phyloP scores from a whole-genome alignment of 2,797 vertebrate species.

The Sebastes minor region DNA sequence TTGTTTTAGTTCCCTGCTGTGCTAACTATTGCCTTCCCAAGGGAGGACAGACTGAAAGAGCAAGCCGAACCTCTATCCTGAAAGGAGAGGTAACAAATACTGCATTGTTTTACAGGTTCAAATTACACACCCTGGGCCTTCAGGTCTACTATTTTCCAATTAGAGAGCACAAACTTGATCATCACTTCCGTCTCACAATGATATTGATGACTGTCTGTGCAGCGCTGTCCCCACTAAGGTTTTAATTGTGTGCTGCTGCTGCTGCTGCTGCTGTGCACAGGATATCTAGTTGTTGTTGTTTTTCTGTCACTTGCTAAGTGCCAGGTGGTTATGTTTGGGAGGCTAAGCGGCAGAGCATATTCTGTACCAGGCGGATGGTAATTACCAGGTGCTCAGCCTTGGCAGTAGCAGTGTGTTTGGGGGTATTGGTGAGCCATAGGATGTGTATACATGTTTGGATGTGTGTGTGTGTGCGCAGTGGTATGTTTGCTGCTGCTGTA shows the following conservation, averaged over 20 bases:
- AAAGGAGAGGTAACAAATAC: background rate
- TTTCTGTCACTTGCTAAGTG: constrained; percentile 62
- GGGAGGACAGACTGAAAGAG: constrained; percentile 43
- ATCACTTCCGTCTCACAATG: background rate
- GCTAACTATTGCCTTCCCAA: constrained; percentile 31
- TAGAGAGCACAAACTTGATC: constrained; percentile 26
- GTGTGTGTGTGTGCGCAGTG: background rate
- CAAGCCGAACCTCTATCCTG: constrained; percentile 3
- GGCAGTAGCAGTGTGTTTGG: constrained; percentile 33
- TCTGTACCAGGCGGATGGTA: constrained; percentile 69
- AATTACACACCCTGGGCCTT: background rate
- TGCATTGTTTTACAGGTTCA: constrained; percentile 8
- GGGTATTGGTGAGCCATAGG: constrained; percentile 38
- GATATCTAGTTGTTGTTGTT: constrained; percentile 55
- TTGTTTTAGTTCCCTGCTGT: constrained; percentile 46
- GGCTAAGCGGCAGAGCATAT: constrained; percentile 69
- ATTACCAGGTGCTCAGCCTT: constrained; percentile 76
- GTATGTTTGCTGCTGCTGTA: background rate
- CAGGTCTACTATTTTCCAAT: constrained; percentile 26
- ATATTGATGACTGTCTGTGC: constrained; percentile 24
- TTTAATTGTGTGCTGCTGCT: constrained; percentile 36
- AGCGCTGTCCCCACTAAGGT: constrained; percentile 1
- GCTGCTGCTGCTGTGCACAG: constrained; percentile 23
- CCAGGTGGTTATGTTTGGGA: constrained; percentile 75
- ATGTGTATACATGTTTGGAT: constrained; percentile 37